Evolutionary conservation across 1,140 invertebrate genomes (phyloP), one percentile per base, ranked within the genome.

Genomic region (Tachypleus tridentatus): DNA sequence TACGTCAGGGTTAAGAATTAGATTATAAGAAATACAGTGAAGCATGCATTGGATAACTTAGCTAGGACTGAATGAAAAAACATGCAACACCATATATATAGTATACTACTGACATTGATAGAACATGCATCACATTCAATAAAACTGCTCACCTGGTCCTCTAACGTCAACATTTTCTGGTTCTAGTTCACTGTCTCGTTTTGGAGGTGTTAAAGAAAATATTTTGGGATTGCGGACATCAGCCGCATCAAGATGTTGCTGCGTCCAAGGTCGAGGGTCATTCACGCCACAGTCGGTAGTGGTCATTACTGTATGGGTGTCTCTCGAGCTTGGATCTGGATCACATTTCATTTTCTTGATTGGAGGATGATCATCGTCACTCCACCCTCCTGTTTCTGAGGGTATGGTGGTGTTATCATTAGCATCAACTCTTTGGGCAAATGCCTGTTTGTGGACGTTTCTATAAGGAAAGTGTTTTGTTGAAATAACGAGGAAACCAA

Each of bases 181-280:
- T 70, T 62, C 79, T 60, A 73, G 68, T 11, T 77, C 74, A 50
- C 77, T 74, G 64, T 79, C 77, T 5, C 73, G 73, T 67, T 78
- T 76, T 8, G 86, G 85, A 0, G 86, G 86, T 1, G 86, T 88
- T 5, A 87, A 73, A 2, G 85, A 84, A 4, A 82, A 65, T 3
- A 83, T 79, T 51, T 80, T 77, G 0, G 79, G 77, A 65, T 82
- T 78, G 60, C 88, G 81, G 56, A 93, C 87, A 73, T 93, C 90
- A 1, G 91, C 91, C 0, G 92, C 92, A 70, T 95, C 91, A 51
- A 95, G 76, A 74, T 97, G 93, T 62, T 91, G 88, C 69, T 93
- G 88, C 0, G 91, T 92, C 93, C 93, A 97, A 62, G 87, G 86
- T 29, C 92, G 78, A 0, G 86, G 84, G 70, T 90, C 88, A 3